phyloP scores from a whole-genome alignment of 2,888 invertebrate species.

The Napeogenes sylphis region DNA sequence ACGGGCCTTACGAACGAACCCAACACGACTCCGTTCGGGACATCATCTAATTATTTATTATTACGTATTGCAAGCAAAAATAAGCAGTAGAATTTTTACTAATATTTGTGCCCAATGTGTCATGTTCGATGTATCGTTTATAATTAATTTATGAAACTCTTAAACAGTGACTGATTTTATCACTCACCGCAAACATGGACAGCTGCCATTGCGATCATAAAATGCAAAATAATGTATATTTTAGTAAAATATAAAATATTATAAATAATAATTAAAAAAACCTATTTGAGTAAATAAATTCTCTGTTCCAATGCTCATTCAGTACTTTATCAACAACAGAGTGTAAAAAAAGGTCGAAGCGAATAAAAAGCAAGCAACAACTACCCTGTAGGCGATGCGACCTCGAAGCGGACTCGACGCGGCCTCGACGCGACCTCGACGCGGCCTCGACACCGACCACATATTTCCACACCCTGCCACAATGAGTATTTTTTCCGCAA shows the following conservation, averaged over 20 bases:
- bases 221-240: slow-evolving; percentile 75
- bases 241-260: slow-evolving; percentile 61
- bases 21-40: too few species aligned
- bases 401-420: too few species aligned
- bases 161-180: slow-evolving; percentile 61
- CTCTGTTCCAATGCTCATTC: slow-evolving; percentile 76
- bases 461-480: slow-evolving; percentile 69
- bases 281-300: slow-evolving; percentile 72
- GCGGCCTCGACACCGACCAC: too few species aligned
- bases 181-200: slow-evolving; percentile 65
- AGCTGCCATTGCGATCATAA: slow-evolving; percentile 74
- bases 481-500: slow-evolving; percentile 73
- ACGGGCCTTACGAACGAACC: slow-evolving; percentile 57
- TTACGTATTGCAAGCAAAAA: slow-evolving; percentile 59
- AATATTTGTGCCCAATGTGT: slow-evolving; percentile 76
- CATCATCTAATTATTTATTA: slow-evolving; percentile 39
- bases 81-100: slow-evolving; percentile 59
- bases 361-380: slow-evolving; percentile 16
- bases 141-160: slow-evolving; percentile 69
- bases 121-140: slow-evolving; percentile 76
- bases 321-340: slow-evolving; percentile 60
- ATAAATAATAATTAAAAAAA: slow-evolving; percentile 70
- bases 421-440: too few species aligned
- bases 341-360: slow-evolving; percentile 62
- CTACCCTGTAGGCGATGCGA: slow-evolving; percentile 25